Evolutionary conservation across 2,113 vertebrate genomes (phyloP).

Genomic region (Mesembrinibis cayennensis): DNA sequence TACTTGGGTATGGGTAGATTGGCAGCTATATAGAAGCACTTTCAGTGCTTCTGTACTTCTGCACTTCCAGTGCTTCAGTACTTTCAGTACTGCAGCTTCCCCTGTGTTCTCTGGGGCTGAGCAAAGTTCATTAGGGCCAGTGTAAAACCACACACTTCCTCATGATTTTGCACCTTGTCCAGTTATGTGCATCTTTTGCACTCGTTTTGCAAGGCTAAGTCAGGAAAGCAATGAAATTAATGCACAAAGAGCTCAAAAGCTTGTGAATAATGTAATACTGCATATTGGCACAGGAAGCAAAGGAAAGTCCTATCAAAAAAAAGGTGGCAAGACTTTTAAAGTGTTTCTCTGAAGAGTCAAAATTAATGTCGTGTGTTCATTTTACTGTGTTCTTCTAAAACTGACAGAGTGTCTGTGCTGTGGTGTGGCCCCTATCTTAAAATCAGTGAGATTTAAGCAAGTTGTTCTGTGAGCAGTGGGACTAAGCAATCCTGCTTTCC

Average conservation of each 20-base stretch:
- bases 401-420: neutral
- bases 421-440: neutral
- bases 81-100: neutral
- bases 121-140: neutral
- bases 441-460: neutral
- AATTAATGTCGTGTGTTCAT: neutral
- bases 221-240: neutral
- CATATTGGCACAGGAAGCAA: neutral
- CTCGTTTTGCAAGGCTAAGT: neutral
- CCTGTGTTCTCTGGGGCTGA: neutral
- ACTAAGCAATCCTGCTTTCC: neutral
- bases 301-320: neutral
- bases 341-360: neutral
- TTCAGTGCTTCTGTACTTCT: neutral
- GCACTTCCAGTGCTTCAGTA: neutral
- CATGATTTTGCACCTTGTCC: neutral
- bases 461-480: neutral
- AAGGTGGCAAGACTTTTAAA: neutral
- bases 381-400: neutral
- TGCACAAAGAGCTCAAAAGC: neutral
- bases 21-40: neutral
- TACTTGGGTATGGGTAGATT: neutral
- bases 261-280: neutral
- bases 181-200: neutral
- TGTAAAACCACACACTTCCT: neutral